Evolutionary conservation across 2,113 vertebrate species (phyloP), one percentile per base, ranked within the genome.

Genomic region (Pantherophis guttatus): DNA sequence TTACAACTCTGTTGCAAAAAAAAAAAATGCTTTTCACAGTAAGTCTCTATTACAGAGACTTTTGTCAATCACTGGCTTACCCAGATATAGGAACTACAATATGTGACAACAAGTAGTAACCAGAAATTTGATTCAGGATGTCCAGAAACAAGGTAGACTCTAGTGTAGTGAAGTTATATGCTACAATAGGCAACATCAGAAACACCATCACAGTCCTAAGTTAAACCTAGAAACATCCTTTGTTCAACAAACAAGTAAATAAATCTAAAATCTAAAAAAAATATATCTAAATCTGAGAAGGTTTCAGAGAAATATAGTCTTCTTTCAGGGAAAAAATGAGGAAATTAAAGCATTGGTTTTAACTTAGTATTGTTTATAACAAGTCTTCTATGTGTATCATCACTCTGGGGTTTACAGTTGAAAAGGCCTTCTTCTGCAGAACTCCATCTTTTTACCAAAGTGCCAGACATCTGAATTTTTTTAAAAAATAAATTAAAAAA

Each of bases 361-460:
- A 94, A 96, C 88, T 94, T n/a, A 85, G 62, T 92, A 89, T 15
- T 15, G 15, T 88, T 0, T 62, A 4, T 62, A 93, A 2, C 44
- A 95, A 94, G 81, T 58, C 88, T 88, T 62, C 85, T 50, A 15
- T 8, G 0, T 92, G 96, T 95, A 91, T 95, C 93, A 95, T 94
- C 12, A 91, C 65, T 44, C 44, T 55, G 95, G 96, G 96, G 55
- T 23, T 96, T 97, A 97, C 93, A 39, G 95, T 91, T 94, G 62
- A 88, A 97, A 95, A 89, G 94, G 91, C 94, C 91, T 50, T 87
- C 94, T 92, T 98, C 96, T 97, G 92, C 95, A 97, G 97, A 98
- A 92, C 92, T 94, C 87, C 94, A 95, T 94, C 91, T 92, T 94
- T 93, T 97, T 90, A 96, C 17, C 93, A 90, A 93, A 33, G 13